phyloP scores from a whole-genome alignment of 2,888 invertebrate genomes.

The Cheilosia vulpina region DNA sequence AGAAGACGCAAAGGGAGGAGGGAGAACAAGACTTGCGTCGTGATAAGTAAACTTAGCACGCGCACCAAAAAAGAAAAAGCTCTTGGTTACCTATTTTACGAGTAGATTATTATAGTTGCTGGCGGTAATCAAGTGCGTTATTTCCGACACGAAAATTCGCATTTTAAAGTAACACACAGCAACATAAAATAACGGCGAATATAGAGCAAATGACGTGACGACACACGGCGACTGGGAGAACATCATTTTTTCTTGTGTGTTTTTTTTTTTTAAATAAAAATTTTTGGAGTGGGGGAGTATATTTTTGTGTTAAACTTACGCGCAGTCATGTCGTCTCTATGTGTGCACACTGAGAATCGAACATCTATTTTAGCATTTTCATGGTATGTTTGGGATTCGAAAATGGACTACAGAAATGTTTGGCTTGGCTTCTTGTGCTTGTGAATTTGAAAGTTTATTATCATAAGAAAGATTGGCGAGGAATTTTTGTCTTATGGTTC shows the following conservation, averaged over 20 bases:
- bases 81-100: conserved; percentile 15
- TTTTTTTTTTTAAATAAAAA: conserved; percentile 2
- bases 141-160: not conserved
- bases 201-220: conserved; percentile 44
- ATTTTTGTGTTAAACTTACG: not conserved
- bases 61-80: not conserved
- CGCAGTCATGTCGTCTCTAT: conserved; percentile 14
- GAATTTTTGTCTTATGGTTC: conserved; percentile 11
- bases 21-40: not conserved
- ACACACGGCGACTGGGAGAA: not conserved
- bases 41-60: conserved; percentile 27
- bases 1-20: not conserved
- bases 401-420: not conserved
- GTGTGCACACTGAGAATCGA: not conserved
- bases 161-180: conserved; percentile 35
- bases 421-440: conserved; percentile 5
- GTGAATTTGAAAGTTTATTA: conserved; percentile 16
- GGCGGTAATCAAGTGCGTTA: conserved; percentile 11
- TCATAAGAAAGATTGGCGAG: conserved; percentile 5
- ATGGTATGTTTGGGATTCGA: not conserved
- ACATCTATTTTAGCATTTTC: conserved; percentile 24
- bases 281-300: not conserved
- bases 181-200: conserved; percentile 37
- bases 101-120: conserved; percentile 8
- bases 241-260: not conserved